phyloP scores from a whole-genome alignment of 92 coral and sea anemone species.

The Paragorgia papillata region DNA sequence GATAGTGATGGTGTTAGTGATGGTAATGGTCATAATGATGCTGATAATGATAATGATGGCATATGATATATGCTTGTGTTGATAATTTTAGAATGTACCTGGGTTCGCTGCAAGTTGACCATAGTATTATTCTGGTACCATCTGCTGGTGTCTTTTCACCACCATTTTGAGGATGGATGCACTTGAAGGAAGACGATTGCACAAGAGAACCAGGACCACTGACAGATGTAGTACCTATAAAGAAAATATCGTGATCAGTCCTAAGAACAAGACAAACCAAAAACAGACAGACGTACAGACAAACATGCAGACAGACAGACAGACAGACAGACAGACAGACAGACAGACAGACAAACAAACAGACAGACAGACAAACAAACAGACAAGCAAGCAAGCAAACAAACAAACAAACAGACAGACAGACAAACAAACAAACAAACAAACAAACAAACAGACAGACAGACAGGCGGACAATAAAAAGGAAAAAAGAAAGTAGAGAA shows the following conservation, averaged over 20 bases:
- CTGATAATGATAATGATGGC: no score
- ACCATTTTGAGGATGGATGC: conserved; percentile 81
- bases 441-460: neutral
- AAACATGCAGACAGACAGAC: neutral
- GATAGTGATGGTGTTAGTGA: no score
- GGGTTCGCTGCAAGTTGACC: conserved; percentile 72
- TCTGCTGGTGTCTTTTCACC: conserved; percentile 63
- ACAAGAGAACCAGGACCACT: conserved; percentile 89
- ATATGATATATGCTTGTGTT: no score
- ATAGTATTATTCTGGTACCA: conserved; percentile 79
- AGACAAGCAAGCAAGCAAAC: neutral
- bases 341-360: no score
- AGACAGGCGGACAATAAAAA: neutral
- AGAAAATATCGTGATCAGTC: neutral
- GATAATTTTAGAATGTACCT: no score
- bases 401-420: neutral
- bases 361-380: neutral
- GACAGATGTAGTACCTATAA: conserved; percentile 68
- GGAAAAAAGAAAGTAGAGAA: neutral
- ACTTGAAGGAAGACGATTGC: conserved; percentile 84
- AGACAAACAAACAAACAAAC: neutral
- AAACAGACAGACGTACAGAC: neutral
- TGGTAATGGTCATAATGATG: no score
- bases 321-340: neutral
- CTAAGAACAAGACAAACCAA: neutral